phyloP scores from a whole-genome alignment of 2,888 invertebrate genomes.

The Oscheius sp. region DNA sequence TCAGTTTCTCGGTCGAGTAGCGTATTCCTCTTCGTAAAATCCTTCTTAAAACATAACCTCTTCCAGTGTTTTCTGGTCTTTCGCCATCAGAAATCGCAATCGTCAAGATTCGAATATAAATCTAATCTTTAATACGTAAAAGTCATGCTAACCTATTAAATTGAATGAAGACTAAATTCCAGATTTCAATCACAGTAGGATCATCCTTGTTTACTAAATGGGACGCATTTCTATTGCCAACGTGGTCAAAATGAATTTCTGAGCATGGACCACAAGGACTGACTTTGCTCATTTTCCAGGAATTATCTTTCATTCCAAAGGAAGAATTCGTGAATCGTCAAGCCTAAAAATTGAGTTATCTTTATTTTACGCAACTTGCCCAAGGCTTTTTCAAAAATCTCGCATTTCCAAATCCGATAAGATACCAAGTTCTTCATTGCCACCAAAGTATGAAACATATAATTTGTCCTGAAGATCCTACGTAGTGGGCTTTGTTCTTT shows the following conservation, averaged over 20 bases:
- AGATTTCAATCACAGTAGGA: conserved; percentile 97
- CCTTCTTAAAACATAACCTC: conserved; percentile 90
- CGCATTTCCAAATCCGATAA: conserved; percentile 93
- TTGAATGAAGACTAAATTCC: conserved; percentile 99
- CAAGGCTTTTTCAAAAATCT: conserved; percentile 80
- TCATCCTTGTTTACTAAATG: conserved; percentile 96
- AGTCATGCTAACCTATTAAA: conserved; percentile 81
- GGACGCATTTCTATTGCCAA: conserved; percentile 88
- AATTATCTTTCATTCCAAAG: conserved; percentile 96
- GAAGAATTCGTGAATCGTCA: conserved; percentile 78
- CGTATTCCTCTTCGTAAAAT: conserved; percentile 93
- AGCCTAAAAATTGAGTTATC: conserved; percentile 74
- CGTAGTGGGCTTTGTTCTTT: too few species aligned
- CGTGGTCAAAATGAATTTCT: conserved; percentile 93
- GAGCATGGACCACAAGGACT: conserved; percentile 99
- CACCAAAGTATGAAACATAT: conserved; percentile 98
- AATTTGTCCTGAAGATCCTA: too few species aligned
- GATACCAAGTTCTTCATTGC: conserved; percentile 82
- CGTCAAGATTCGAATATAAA: conserved; percentile 83
- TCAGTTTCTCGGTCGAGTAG: conserved; percentile 93
- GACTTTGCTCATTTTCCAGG: conserved; percentile 99
- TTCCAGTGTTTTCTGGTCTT: conserved; percentile 92
- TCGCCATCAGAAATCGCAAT: conserved; percentile 97
- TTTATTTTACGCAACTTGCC: too few species aligned
- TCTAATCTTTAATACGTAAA: background rate